These are phyloP conservation scores for Pardosa pseudoannulata DNA, from an alignment of 2,888 invertebrate species.

Conservation along the genomic window DNA sequence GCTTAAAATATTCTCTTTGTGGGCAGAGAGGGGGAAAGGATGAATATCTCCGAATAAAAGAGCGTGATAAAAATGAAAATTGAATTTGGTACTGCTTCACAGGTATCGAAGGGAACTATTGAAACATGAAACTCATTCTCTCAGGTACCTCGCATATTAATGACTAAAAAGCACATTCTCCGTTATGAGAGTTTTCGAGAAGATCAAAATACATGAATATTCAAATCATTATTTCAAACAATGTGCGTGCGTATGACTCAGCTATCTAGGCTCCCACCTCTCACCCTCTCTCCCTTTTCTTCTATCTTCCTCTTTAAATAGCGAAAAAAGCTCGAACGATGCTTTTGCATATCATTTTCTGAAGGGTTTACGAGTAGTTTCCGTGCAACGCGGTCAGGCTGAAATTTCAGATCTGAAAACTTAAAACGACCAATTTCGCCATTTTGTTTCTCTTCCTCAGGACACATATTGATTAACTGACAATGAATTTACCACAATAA, in stretches of 20 bases:
- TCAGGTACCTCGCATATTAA: not conserved
- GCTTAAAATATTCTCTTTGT: not conserved
- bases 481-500: too few species aligned
- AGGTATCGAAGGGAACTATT: not conserved
- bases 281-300: too few species aligned
- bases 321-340: not conserved
- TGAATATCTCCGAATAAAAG: not conserved
- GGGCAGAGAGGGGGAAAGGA: not conserved
- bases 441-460: slow-evolving; percentile 3
- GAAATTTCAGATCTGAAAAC: not conserved
- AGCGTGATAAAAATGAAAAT: not conserved
- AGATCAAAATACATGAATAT: slow-evolving; percentile 12
- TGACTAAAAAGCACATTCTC: not conserved
- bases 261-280: not conserved
- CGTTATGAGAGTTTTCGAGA: not conserved
- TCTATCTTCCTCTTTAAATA: too few species aligned
- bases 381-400: not conserved
- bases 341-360: slow-evolving; percentile 10
- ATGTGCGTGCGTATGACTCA: not conserved
- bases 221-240: not conserved
- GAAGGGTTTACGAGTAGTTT: not conserved
- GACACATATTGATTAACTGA: too few species aligned
- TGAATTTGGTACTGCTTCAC: not conserved
- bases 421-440: not conserved
- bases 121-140: not conserved